phyloP scores from a whole-genome alignment of 2,113 vertebrate species.

The Ardeotis arabs region DNA sequence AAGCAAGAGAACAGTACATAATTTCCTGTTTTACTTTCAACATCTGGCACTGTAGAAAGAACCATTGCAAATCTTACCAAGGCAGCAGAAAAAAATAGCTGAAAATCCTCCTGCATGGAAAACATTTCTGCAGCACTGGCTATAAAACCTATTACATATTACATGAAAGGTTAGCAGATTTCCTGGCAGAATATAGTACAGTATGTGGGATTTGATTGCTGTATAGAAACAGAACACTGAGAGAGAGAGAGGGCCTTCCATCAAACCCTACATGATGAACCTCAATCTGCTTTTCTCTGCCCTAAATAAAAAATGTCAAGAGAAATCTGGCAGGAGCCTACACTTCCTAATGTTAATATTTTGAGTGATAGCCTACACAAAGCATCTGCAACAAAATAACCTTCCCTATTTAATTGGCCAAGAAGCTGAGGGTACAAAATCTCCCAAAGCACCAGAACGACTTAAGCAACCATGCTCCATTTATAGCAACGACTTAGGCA shows the following conservation, averaged over 20 bases:
- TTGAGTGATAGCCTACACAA: neutral
- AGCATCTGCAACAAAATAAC: constrained; percentile 19
- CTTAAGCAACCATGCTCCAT: neutral
- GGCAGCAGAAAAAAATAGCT: constrained; percentile 35
- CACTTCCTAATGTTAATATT: neutral
- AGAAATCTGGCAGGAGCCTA: neutral
- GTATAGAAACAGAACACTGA: neutral
- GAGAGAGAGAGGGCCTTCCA: neutral
- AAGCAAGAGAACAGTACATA: neutral
- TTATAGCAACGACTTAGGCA: neutral
- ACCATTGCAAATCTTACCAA: neutral
- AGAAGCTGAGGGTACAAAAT: neutral
- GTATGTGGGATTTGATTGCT: neutral
- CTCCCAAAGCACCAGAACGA: neutral
- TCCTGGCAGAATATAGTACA: constrained; percentile 18
- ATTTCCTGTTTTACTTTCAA: constrained; percentile 25
- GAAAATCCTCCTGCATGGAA: neutral
- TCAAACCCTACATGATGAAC: neutral
- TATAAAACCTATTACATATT: neutral
- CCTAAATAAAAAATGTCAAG: neutral
- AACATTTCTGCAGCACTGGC: neutral
- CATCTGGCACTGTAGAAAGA: constrained; percentile 8
- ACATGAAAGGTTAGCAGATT: constrained; percentile 23
- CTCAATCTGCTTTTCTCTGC: neutral
- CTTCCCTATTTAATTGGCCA: neutral